Evolutionary conservation across 2,797 vertebrate species (phyloP).

Genomic region (Myoxocephalus aenaeus): DNA sequence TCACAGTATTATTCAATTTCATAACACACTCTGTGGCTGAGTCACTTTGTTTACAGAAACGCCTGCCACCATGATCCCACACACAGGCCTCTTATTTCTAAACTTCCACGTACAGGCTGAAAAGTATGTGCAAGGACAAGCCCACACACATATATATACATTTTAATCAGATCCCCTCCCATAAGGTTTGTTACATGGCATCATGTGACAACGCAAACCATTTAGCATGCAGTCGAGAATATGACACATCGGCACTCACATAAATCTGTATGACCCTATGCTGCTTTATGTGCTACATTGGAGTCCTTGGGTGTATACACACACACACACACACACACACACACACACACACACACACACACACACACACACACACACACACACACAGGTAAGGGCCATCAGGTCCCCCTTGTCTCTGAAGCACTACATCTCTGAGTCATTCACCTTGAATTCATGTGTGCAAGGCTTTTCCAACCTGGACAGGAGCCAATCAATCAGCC

Average conservation of each 20-base stretch:
- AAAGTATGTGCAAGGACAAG: constrained; percentile 23
- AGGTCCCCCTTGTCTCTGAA: constrained; percentile 43
- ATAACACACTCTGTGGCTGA: constrained; percentile 68
- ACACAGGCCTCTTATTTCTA: constrained; percentile 60
- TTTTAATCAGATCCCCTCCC: constrained; percentile 22
- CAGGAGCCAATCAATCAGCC: constrained; percentile 65
- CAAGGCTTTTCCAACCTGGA: constrained; percentile 65
- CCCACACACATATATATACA: constrained; percentile 9
- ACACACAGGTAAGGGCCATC: constrained; percentile 47
- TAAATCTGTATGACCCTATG: constrained; percentile 37
- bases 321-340: constrained; percentile 11
- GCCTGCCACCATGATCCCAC: constrained; percentile 60
- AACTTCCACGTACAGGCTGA: constrained; percentile 40
- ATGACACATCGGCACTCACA: constrained; percentile 25
- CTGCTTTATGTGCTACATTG: constrained; percentile 8
- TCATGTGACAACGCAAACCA: constrained; percentile 28
- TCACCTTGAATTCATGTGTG: constrained; percentile 69
- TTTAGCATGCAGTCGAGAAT: constrained; percentile 30
- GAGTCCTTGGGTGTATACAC: constrained; percentile 50
- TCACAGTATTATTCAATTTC: constrained; percentile 63
- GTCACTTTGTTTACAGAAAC: constrained; percentile 74
- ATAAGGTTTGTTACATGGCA: constrained; percentile 23
- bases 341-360: constrained; percentile 9
- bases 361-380: constrained; percentile 4
- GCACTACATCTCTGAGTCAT: constrained; percentile 65